Base-by-base conservation (phyloP, 2,888 invertebrate species). In the Nomada goodeniana region DNA sequence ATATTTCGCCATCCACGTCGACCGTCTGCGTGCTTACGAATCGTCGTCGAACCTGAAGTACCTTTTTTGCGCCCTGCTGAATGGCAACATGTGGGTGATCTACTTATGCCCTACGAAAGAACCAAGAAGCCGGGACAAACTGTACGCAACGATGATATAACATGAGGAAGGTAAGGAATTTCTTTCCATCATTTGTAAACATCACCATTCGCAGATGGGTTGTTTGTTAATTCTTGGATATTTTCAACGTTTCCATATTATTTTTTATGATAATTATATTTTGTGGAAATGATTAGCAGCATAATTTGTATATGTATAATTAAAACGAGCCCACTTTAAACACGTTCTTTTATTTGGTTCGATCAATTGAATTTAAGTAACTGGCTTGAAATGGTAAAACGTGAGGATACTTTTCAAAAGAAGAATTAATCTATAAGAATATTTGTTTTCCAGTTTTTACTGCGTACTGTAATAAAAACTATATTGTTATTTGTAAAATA, bases 11-110 rank as follows among this genome's bases (percentile, higher is more conserved):
- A 74, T 72, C 73, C 52, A 64, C 52, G 57, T 61, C 70, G 57
- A 57, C 53, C 75, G 75, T 81, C 79, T 82, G 71, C 63, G 70
- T 67, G 68, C 77, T 72, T 76, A 72, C 64, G 71, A 67, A 65
- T 67, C 70, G 69, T 69, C 71, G 23, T 82, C 76, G 47, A 76
- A 76, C 69, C 61, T 74, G 63, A 76, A 81, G 83, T 76, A 61
- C 20, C 55, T 73, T 86, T 86, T 86, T 82, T 81, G 80, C 64
- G 55, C 36, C 70, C 44, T 20, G 65, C 47, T 47, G 71, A 47
- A 65, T 44, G 65, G 59, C 67, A 68, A 79, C 87, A 87, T 88
- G 74, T 88, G 87, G 80, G 50, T 67, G 60, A 53, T 57, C 84
- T 82, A 86, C 72, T 80, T 57, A 76, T 75, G 59, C 74, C 59